A percentile compares a stretch with the other conserved stretches of the same genome.
These are phyloP conservation scores for Scotopteryx bipunctaria DNA, from an alignment of 2,888 invertebrate genomes.

Conservation along the genomic window DNA sequence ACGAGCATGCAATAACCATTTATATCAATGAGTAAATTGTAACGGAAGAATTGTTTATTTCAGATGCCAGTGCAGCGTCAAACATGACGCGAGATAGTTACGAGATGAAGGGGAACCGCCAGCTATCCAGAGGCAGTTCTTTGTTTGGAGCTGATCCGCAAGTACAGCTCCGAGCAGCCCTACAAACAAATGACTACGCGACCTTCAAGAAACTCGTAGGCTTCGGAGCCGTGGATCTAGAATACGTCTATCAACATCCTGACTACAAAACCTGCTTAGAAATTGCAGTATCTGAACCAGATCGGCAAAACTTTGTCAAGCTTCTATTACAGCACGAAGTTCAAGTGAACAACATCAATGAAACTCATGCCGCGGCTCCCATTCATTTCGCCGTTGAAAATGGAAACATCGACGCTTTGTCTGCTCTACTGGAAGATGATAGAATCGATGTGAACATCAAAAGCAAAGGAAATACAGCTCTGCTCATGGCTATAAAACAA, in stretches of 20 bases:
- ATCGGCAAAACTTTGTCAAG: conserved; percentile 80
- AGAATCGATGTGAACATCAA: conserved; percentile 77
- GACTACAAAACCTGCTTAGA: conserved; percentile 85
- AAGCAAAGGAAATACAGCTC: conserved; percentile 78
- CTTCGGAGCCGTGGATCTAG: conserved; percentile 76
- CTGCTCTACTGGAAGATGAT: conserved; percentile 71
- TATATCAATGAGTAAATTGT: conserved; percentile 61
- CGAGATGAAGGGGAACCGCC: conserved; percentile 73
- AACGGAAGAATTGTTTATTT: conserved; percentile 51
- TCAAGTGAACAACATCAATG: conserved; percentile 83
- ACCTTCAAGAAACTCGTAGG: conserved; percentile 79
- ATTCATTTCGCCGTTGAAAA: conserved; percentile 86
- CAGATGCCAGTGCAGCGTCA: conserved; percentile 74
- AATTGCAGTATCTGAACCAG: conserved; percentile 78
- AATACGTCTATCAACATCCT: conserved; percentile 81
- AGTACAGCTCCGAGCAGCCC: conserved; percentile 75
- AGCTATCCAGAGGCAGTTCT: conserved; percentile 67
- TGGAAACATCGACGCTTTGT: conserved; percentile 75
- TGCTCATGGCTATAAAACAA: conserved; percentile 78
- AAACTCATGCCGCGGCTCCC: conserved; percentile 83
- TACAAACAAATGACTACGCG: conserved; percentile 76
- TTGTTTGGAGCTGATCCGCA: conserved; percentile 76
- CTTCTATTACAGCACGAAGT: conserved; percentile 84
- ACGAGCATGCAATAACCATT: conserved; percentile 52
- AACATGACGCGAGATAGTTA: conserved; percentile 73